Conservation (phyloP, 2,797 vertebrate species). For the Intellagama lesueurii region DNA sequence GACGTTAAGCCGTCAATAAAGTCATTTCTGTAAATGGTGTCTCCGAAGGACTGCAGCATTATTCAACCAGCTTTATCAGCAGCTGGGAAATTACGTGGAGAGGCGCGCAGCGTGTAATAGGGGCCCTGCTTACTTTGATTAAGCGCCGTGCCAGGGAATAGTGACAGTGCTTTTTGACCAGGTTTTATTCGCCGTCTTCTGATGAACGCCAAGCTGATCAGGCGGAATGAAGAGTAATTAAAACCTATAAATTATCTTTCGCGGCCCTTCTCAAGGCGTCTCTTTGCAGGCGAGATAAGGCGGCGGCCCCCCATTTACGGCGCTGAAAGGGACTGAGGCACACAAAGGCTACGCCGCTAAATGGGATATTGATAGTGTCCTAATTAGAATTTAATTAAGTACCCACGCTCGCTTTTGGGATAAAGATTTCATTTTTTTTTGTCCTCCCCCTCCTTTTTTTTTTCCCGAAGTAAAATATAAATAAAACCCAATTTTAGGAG, state of each 20-base stretch:
- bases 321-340: slow-evolving; percentile 85
- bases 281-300: slow-evolving; percentile 93
- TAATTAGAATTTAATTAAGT: slow-evolving; percentile 99
- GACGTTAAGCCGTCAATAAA: slow-evolving; percentile 99
- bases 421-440: slow-evolving; percentile 92
- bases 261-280: slow-evolving; percentile 84
- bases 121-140: slow-evolving; percentile 92
- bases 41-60: slow-evolving; percentile 94
- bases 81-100: slow-evolving; percentile 93
- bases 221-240: slow-evolving; percentile 99
- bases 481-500: slow-evolving; percentile 77
- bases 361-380: slow-evolving; percentile 96
- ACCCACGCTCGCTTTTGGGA: slow-evolving; percentile 89
- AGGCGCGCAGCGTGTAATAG: slow-evolving; percentile 84
- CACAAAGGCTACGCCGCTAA: slow-evolving; percentile 93
- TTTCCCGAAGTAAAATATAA: slow-evolving; percentile 88
- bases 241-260: slow-evolving; percentile 99
- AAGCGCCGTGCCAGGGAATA: slow-evolving; percentile 95
- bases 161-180: slow-evolving; percentile 93
- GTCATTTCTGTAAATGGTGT: slow-evolving; percentile 98
- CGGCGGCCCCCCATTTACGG: slow-evolving; percentile 86
- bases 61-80: slow-evolving; percentile 98
- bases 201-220: slow-evolving; percentile 95
- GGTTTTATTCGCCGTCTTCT: slow-evolving; percentile 92
- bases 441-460: background rate